Evolutionary conservation across 2,113 vertebrate genomes (phyloP).

Genomic region (Kobus ellipsiprymnus): DNA sequence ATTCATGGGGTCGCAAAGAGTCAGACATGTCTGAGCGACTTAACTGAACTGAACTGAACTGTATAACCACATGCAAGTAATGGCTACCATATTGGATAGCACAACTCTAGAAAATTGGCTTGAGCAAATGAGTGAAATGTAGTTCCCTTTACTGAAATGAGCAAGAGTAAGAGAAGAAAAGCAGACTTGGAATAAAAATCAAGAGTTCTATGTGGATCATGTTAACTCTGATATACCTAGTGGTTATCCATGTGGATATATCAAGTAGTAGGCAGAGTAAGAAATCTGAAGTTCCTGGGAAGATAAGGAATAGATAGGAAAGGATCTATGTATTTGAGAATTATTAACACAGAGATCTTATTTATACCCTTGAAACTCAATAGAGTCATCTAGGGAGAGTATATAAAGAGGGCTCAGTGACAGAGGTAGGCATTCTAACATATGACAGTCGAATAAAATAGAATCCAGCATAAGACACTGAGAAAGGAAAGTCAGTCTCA

Average conservation of each 20-base stretch:
- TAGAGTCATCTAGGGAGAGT: neutral
- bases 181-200: neutral
- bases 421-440: neutral
- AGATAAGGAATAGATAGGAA: neutral
- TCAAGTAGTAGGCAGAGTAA: neutral
- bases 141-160: neutral
- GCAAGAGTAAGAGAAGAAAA: neutral
- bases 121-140: neutral
- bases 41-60: neutral
- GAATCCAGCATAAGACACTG: neutral
- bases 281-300: neutral
- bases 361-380: neutral
- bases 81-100: neutral
- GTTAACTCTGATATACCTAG: neutral
- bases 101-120: neutral
- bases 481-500: neutral
- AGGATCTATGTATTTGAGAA: neutral
- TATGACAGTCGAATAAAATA: neutral
- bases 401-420: neutral
- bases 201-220: neutral
- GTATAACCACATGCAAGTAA: neutral
- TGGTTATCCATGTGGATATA: neutral
- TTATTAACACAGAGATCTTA: neutral
- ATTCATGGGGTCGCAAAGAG: too few relatives aligned
- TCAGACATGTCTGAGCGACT: fast-evolving